A percentile compares a stretch with the other conserved stretches of the same genome.
phyloP scores from a whole-genome alignment of 2,113 vertebrate genomes.

The Galbula dea region DNA sequence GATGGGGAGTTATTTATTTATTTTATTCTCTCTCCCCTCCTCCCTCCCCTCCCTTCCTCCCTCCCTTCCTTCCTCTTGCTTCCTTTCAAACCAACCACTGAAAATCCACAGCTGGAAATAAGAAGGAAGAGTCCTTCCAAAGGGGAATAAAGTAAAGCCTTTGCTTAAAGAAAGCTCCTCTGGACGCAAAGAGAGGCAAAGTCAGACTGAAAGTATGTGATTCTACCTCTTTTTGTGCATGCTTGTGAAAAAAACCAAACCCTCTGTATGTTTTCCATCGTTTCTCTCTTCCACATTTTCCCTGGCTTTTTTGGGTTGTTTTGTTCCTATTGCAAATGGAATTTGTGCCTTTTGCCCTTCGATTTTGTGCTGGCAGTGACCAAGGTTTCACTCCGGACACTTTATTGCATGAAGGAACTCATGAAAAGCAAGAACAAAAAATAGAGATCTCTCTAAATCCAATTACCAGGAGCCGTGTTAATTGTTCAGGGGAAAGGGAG shows the following conservation, averaged over 20 bases:
- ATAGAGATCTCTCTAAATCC: neutral
- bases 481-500: neutral
- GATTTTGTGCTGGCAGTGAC: neutral
- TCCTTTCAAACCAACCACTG: neutral
- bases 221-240: neutral
- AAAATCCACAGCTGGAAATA: neutral
- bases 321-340: neutral
- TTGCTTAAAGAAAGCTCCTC: neutral
- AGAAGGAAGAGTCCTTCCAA: neutral
- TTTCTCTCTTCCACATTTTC: neutral
- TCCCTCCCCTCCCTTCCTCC: too few relatives aligned
- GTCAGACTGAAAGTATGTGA: neutral
- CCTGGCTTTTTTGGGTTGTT: too few relatives aligned
- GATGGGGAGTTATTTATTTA: neutral
- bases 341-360: neutral
- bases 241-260: neutral
- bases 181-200: neutral
- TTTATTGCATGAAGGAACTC: neutral
- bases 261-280: neutral
- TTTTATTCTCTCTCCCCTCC: neutral
- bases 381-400: slow-evolving; percentile 2
- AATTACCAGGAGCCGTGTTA: neutral
- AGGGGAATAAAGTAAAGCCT: neutral
- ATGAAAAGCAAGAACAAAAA: neutral
- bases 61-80: neutral